These are phyloP conservation scores for Tyrannus savana DNA, from an alignment of 2,113 vertebrate genomes.

Conservation along the genomic window DNA sequence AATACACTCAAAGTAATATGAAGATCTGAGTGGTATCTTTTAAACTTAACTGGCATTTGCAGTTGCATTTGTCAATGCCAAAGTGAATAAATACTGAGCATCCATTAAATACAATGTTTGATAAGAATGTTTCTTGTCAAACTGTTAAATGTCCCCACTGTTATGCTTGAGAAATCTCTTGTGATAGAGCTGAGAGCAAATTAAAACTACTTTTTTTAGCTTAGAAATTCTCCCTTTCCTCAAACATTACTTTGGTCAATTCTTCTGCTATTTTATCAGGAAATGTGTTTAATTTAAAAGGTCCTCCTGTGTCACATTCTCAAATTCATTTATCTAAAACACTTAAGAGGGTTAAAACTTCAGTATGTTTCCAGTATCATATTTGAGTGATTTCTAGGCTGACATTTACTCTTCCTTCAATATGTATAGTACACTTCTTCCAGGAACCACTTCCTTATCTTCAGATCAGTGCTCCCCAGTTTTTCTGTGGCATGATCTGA, in stretches of 20 bases:
- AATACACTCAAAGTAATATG: background rate
- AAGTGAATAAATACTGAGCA: background rate
- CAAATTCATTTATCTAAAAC: background rate
- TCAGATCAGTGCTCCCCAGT: background rate
- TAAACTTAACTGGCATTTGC: background rate
- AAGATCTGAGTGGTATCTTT: background rate
- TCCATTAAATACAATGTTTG: background rate
- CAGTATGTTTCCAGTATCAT: background rate
- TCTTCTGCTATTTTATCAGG: background rate
- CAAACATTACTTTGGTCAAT: background rate
- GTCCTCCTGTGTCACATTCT: background rate
- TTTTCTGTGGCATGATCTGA: background rate
- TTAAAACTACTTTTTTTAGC: background rate
- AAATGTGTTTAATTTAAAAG: background rate
- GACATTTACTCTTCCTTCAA: background rate
- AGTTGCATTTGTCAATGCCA: background rate
- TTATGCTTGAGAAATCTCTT: background rate
- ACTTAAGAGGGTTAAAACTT: background rate
- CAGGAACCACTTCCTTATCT: background rate
- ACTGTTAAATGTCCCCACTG: background rate
- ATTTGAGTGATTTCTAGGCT: background rate
- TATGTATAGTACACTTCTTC: background rate
- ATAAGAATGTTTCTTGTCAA: background rate
- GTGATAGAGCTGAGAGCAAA: background rate
- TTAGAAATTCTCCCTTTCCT: background rate